These are phyloP conservation scores for Leucophenga montana DNA, from an alignment of 2,888 invertebrate genomes.

Conservation along the genomic window DNA sequence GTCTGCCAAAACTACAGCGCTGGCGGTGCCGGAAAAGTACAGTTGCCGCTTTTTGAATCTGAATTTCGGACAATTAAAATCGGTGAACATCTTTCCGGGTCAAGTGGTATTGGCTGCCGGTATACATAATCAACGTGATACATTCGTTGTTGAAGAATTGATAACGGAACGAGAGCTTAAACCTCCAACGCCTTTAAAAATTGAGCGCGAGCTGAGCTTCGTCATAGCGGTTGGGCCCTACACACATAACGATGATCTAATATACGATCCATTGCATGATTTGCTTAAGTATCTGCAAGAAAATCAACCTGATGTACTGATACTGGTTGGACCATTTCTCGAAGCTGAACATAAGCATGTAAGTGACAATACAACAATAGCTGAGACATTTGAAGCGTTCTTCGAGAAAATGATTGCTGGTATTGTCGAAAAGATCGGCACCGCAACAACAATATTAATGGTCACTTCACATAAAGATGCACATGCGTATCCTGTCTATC, in stretches of 20 bases:
- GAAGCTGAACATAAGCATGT: constrained; percentile 81
- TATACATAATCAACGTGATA: constrained; percentile 80
- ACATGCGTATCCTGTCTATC: constrained; percentile 86
- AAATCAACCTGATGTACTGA: constrained; percentile 84
- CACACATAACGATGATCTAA: constrained; percentile 83
- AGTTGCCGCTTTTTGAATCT: constrained; percentile 73
- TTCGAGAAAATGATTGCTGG: constrained; percentile 82
- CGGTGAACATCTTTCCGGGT: constrained; percentile 71
- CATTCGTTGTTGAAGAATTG: constrained; percentile 80
- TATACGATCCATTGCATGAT: constrained; percentile 87
- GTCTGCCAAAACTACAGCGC: constrained; percentile 80
- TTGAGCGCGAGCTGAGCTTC: constrained; percentile 77
- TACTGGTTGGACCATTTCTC: constrained; percentile 90
- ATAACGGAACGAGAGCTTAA: constrained; percentile 75
- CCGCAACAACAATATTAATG: constrained; percentile 82
- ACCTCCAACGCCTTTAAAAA: constrained; percentile 72
- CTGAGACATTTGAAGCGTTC: constrained; percentile 81
- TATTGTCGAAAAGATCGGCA: constrained; percentile 78
- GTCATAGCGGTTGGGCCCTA: constrained; percentile 89
- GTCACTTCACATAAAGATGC: constrained; percentile 85
- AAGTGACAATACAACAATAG: constrained; percentile 76
- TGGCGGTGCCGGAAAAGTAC: constrained; percentile 79
- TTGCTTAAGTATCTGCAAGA: constrained; percentile 80
- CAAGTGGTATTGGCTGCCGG: constrained; percentile 81
- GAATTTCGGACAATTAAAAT: constrained; percentile 74